Conservation (phyloP, 2,113 vertebrate species). For the Myotis davidii region DNA sequence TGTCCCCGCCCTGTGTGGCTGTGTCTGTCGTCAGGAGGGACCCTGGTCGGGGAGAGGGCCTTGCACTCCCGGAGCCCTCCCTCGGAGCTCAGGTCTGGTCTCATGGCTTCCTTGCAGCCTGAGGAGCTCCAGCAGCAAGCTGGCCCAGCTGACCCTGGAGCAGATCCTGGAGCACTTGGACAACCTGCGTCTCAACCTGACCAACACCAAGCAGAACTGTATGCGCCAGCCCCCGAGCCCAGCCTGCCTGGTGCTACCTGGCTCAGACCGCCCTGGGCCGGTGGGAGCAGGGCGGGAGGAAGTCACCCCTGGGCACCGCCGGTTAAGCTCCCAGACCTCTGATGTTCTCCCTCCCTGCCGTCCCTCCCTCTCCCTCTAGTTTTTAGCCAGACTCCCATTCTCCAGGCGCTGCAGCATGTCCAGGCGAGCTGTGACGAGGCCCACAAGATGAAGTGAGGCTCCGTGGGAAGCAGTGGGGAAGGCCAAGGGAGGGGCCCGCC, state of each 20-base stretch:
- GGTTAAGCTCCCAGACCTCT: neutral
- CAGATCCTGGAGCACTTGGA: slow-evolving; percentile 98
- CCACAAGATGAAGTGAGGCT: slow-evolving; percentile 95
- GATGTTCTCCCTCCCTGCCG: neutral
- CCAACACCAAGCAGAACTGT: slow-evolving; percentile 92
- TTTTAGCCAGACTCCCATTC: slow-evolving; percentile 95
- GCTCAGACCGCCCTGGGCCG: neutral
- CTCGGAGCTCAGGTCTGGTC: neutral
- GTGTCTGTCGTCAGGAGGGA: neutral
- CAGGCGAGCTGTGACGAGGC: slow-evolving; percentile 97
- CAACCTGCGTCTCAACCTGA: slow-evolving; percentile 93
- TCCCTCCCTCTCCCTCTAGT: slow-evolving; percentile 80
- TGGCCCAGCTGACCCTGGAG: slow-evolving; percentile 96
- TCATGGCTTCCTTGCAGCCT: slow-evolving; percentile 82
- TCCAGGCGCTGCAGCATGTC: slow-evolving; percentile 96
- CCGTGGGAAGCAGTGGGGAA: neutral
- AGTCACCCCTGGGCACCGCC: neutral
- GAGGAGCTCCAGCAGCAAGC: slow-evolving; percentile 96
- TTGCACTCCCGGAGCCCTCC: neutral
- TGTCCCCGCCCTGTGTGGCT: neutral
- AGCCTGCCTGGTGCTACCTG: rapidly evolving
- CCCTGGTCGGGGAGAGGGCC: neutral
- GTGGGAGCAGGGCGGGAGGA: neutral
- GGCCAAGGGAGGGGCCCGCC: too few species aligned
- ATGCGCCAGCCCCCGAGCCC: neutral